Evolutionary conservation across 2,888 invertebrate species (phyloP).

Genomic region (Spisula solida): DNA sequence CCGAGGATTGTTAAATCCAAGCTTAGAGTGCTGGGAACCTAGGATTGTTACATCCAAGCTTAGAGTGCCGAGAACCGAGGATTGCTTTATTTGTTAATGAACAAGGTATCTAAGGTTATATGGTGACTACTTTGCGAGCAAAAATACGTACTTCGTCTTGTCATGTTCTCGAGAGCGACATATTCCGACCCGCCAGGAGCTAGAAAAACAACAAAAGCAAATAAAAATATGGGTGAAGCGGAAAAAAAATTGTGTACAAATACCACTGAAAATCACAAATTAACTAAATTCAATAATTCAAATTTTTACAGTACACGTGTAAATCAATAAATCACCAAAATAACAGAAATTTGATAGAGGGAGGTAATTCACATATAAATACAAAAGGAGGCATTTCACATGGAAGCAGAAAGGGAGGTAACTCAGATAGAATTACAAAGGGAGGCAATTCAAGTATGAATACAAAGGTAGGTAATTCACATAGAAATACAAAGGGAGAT

Average conservation of each 20-base stretch:
- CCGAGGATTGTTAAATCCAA: not conserved
- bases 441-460: not conserved
- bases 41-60: too few species aligned
- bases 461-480: not conserved
- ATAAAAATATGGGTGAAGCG: conserved; percentile 33
- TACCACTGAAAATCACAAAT: conserved; percentile 7
- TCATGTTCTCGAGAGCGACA: conserved; percentile 28
- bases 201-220: conserved; percentile 48
- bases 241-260: conserved; percentile 16
- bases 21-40: too few species aligned
- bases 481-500: not conserved
- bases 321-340: not conserved
- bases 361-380: not conserved
- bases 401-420: not conserved
- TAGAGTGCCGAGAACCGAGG: too few species aligned
- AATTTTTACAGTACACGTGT: not conserved
- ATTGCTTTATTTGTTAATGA: not conserved
- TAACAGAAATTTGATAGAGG: not conserved
- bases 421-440: not conserved
- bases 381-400: not conserved
- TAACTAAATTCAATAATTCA: not conserved
- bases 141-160: conserved; percentile 38
- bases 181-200: conserved; percentile 14
- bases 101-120: not conserved
- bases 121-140: not conserved